Evolutionary conservation across 2,113 vertebrate genomes (phyloP), one percentile per base, ranked within the genome.

Genomic region (Talpa occidentalis): DNA sequence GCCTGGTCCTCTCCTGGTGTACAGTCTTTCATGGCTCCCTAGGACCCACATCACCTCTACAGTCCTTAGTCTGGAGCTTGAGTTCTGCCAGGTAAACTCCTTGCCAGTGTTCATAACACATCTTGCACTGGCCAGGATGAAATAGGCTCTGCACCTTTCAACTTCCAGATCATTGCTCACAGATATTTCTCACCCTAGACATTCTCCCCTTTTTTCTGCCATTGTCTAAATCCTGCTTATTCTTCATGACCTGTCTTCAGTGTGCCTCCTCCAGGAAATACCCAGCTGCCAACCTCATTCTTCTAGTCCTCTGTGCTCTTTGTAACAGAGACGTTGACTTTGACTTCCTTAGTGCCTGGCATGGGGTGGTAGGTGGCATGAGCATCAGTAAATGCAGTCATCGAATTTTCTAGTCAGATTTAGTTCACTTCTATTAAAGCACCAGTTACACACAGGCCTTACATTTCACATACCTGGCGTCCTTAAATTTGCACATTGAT

Each of bases 311-410:
- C 70, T 74, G 40, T 44, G 14, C 12, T 76, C 79, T 78, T 17
- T 35, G 70, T 9, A 73, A 35, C 30, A 7, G 10, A 74, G 67
- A 28, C 3, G 52, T 56, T 67, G 19, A 21, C 73, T 44, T 76
- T 52, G 10, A 9, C 1, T 28, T 26, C 60, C 21, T 6, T 7
- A 2, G 56, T 32, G 28, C 1, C 66, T 56, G 52, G 64, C 76
- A 16, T 16, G 4, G 21, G 5, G 42, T 9, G 64, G 16, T 3
- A 1, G 0, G 47, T n/a, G 10, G 37, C 60, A 6, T 1, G 21
- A 37, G 52, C 22, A 28, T 35, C 35, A 35, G 37, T 22, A 16
- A 72, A 49, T 9, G 44, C 52, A n/a, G 67, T 49, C 40, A 9
- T 6, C 54, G 42, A 16, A n/a, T 64, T 52, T 40, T 35, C 86